Evolutionary conservation across 2,888 invertebrate genomes (phyloP), one percentile per base, ranked within the genome.

Genomic region (Dynastes grantii): DNA sequence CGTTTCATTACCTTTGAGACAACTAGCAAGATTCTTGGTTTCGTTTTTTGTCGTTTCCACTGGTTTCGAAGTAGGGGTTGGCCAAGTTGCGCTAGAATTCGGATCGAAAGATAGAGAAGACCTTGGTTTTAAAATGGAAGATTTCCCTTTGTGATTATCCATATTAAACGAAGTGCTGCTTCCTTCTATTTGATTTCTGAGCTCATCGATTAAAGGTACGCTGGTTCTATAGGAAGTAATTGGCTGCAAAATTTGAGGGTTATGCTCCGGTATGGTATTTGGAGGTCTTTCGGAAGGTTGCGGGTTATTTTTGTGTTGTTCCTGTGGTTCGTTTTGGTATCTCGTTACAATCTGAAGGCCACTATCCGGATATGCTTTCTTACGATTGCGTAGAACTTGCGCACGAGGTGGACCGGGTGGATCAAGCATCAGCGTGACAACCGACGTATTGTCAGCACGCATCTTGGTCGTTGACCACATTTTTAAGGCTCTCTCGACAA

Each of bases 391-490:
- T 29, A 92, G 87, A 78, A 93, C 93, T 84, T 94, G 92, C 75
- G 92, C 92, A 68, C 93, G 91, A 13, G 95, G 94, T 6, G 94
- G 96, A 0, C 96, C 96, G 0, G 96, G 95, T 64, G 97, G 97
- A 89, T 98, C 97, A 80, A 98, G 90, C 93, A 98, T 95, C 27
- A 98, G 90, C 0, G 96, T 95, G 27, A 99, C 96, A 65, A 97
- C 98, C 13, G 97, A 97, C 0, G 98, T 97, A 88, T 99, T 99
- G 89, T 99, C 99, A 0, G 99, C 98, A 55, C 98, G 92, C 92
- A 98, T 93, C 86, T 95, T 92, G 5, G 96, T 94, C 68, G 91
- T 92, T 27, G 93, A 92, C 98, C 98, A 99, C 83, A 92, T 91
- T 82, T 95, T 94, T 71, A 95, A 91, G 70, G 95, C 97, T 85